Evolutionary conservation across 2,797 vertebrate species (phyloP), one percentile per base, ranked within the genome.

Genomic region (Poecile montanus): DNA sequence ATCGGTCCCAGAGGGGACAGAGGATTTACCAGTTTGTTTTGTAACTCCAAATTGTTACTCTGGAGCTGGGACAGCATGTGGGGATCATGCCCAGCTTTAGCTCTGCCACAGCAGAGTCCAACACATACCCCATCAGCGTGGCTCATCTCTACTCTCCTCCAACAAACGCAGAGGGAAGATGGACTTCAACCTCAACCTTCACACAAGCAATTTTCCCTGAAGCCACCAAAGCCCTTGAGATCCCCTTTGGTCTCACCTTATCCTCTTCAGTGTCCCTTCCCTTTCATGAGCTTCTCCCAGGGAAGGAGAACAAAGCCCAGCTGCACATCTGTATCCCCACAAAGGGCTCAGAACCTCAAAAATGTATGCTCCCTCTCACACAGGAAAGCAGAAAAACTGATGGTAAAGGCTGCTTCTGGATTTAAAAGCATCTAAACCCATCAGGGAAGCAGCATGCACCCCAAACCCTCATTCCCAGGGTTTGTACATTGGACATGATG

Each of bases 311-410:
- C 58, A 66, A 75, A 88, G 54, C 44, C 32, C 29, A 5, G 1
- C 27, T 67, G 27, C 0, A 1, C 38, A 27, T 26, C n/a, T 0
- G 0, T 27, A 68, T 29, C n/a, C 26, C 21, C 1, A 1, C 20
- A 10, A 73, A 45, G 7, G 20, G 40, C 12, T 48, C 62, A 21
- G 29, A 58, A 56, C n/a, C 60, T 89, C 2, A 3, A 89, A 79
- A 71, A 76, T 25, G 12, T 36, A 53, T 4, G 23, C 40, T 66
- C 18, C 11, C 23, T 51, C 44, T 72, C 58, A 48, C 63, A 61
- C 1, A 1, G 50, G 38, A 50, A 25, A 88, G 73, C n/a, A 75
- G 30, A 78, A 3, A 11, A 87, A 50, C 56, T 42, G 34, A 72
- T 47, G 61, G 66, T 21, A 68, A 61, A 11, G 10, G 42, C 48